phyloP scores from a whole-genome alignment of 1,140 invertebrate genomes.

The Drosophila ambigua region DNA sequence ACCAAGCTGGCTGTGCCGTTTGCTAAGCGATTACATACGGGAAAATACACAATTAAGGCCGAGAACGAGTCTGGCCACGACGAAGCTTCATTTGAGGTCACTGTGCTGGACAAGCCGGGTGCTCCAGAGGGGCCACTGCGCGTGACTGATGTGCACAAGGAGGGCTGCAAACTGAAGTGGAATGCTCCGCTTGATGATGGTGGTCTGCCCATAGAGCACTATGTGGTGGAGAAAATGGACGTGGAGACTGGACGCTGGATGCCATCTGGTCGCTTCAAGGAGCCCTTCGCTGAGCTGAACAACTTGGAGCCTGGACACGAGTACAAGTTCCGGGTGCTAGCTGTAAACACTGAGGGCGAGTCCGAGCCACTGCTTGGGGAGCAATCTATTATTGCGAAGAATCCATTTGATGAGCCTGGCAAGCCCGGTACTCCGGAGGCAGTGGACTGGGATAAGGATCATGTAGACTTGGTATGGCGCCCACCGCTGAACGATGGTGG shows the following conservation, averaged over 20 bases:
- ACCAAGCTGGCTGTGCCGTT: conserved; percentile 91
- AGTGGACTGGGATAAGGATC: conserved; percentile 97
- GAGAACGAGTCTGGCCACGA: conserved; percentile 96
- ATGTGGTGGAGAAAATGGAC: conserved; percentile 96
- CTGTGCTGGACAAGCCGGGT: conserved; percentile 93
- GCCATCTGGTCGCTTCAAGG: conserved; percentile 90
- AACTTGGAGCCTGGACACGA: conserved; percentile 95
- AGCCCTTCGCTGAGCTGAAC: conserved; percentile 92
- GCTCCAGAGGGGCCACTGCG: conserved; percentile 96
- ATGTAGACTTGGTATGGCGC: conserved; percentile 96
- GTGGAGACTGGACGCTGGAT: conserved; percentile 93
- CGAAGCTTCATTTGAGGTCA: conserved; percentile 94
- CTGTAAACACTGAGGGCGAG: conserved; percentile 97
- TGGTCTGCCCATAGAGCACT: conserved; percentile 95
- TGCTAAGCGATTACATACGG: conserved; percentile 92
- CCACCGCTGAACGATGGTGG: conserved; percentile 95
- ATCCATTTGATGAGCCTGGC: conserved; percentile 98
- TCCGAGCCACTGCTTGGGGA: conserved; percentile 96
- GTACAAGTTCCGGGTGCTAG: conserved; percentile 98
- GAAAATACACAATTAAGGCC: conserved; percentile 93
- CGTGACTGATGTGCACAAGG: conserved; percentile 94
- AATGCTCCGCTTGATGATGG: conserved; percentile 96
- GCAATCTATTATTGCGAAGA: conserved; percentile 96
- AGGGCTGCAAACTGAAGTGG: conserved; percentile 97
- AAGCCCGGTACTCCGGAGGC: conserved; percentile 94